Percentiles rank a stretch among this genome's conserved stretches.
These are phyloP conservation scores for Philypnodon macrostomus DNA, from an alignment of 2,797 vertebrate species.

Conservation along the genomic window DNA sequence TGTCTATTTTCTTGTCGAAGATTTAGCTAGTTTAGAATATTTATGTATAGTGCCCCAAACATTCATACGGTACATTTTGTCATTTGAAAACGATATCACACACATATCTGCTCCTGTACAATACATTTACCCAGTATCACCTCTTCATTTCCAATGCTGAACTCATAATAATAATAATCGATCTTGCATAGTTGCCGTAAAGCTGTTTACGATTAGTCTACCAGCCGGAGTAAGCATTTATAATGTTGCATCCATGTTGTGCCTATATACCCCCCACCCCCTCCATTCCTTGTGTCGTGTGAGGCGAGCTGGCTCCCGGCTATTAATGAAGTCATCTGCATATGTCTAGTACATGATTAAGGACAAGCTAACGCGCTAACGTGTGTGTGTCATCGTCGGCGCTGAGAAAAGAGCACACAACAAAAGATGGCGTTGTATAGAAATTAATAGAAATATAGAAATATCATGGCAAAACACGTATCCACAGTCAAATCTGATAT, in stretches of 20 bases:
- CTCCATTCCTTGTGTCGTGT: too few relatives aligned
- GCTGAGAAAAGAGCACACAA: constrained; percentile 50
- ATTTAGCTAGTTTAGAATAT: too few relatives aligned
- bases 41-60: too few relatives aligned
- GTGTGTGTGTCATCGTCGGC: constrained; percentile 25
- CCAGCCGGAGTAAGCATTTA: constrained; percentile 51
- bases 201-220: constrained; percentile 46
- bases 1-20: too few relatives aligned
- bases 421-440: constrained; percentile 35
- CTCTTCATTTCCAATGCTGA: constrained; percentile 34
- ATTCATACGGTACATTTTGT: constrained; percentile 9
- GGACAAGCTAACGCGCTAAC: constrained; percentile 36
- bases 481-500: too few relatives aligned
- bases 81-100: constrained; percentile 23
- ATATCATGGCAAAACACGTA: constrained; percentile 17
- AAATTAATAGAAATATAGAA: too few relatives aligned
- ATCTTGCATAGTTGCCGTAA: constrained; percentile 50
- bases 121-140: constrained; percentile 32
- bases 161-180: constrained; percentile 53
- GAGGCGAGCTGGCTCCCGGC: constrained; percentile 56
- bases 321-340: constrained; percentile 70
- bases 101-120: constrained; percentile 22
- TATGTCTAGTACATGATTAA: constrained; percentile 69
- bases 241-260: constrained; percentile 38
- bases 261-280: constrained; percentile 48